Conservation (phyloP, 2,113 vertebrate genomes). For the Ceratotherium simum region DNA sequence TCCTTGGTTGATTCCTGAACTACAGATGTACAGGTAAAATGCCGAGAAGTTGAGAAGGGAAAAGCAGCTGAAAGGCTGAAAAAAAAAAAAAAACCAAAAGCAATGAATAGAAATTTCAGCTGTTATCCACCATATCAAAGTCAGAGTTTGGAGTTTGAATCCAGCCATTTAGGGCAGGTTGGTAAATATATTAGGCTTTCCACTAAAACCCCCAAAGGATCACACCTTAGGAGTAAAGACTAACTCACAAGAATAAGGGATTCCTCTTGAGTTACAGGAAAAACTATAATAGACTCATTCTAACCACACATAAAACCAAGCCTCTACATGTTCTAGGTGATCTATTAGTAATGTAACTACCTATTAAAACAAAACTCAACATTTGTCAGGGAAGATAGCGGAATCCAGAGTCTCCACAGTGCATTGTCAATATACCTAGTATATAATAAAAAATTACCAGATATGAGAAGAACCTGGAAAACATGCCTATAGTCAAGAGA, state of each 20-base stretch:
- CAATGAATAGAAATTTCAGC: background rate
- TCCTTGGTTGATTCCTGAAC: background rate
- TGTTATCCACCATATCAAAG: background rate
- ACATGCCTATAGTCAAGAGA: background rate
- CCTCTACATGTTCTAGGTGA: background rate
- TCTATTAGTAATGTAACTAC: background rate
- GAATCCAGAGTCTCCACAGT: background rate
- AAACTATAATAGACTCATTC: background rate
- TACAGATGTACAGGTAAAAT: background rate
- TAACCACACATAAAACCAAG: background rate
- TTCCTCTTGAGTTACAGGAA: background rate
- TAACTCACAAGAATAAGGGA: background rate
- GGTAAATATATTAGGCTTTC: background rate
- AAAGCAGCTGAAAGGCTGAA: background rate
- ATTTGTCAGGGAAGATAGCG: background rate
- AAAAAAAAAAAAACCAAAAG: too few relatives aligned
- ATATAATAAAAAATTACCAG: background rate
- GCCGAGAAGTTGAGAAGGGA: background rate
- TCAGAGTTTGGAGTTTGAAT: background rate
- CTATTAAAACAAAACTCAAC: background rate
- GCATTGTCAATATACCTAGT: background rate
- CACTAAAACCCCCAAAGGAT: background rate
- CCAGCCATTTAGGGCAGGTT: background rate
- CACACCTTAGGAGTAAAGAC: background rate
- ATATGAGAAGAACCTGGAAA: conserved; percentile 18